Base-by-base conservation (phyloP, 2,113 vertebrate species). In the Cyrtonyx montezumae region DNA sequence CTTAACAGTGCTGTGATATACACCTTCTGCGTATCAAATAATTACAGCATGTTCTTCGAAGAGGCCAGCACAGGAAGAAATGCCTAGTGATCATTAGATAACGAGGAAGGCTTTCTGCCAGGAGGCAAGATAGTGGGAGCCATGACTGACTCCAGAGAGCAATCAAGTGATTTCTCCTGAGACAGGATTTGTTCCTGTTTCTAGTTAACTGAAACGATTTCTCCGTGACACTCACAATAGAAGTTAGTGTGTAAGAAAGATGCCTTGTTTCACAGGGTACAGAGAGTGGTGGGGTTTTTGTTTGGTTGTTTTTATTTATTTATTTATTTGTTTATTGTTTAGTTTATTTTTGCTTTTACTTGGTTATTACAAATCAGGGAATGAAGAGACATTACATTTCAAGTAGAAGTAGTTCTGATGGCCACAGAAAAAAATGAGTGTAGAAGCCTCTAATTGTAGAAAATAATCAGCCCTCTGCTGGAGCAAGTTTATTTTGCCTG, bases 1-100 rank as follows among this genome's bases (percentile, higher is more conserved):
- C 59, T 87, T 45, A 61, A 48, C 20, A 73, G 66, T 0, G 0
- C 81, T 73, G 65, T 30, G 51, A 82, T 28, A 36, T 6, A 63
- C 63, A 77, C 49, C 58, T 91, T 23, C 19, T 28, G 59, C 30
- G 30, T 73, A 79, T 58, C 67, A 82, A 58, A 91, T 67, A 79
- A 20, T 48, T 69, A 79, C 78, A 92, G 70, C 8, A 2, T 40
- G 51, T 89, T 94, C 79, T 69, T 91, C 63, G 61, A 12, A 43
- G 26, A 53, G n/a, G n/a, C 17, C 23, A 37, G 70, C 45, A 73
- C 67, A 89, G 78, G 81, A 87, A 84, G 84, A 87, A 91, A 89
- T 69, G 48, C 55, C 63, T 19, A 13, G 36, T 48, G 62, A 84
- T 48, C 83, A 69, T 48, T 43, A 82, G 48, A 55, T 61, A 81